Evolutionary conservation across 2,888 invertebrate genomes (phyloP).

Genomic region (Drosophila hamatofila): DNA sequence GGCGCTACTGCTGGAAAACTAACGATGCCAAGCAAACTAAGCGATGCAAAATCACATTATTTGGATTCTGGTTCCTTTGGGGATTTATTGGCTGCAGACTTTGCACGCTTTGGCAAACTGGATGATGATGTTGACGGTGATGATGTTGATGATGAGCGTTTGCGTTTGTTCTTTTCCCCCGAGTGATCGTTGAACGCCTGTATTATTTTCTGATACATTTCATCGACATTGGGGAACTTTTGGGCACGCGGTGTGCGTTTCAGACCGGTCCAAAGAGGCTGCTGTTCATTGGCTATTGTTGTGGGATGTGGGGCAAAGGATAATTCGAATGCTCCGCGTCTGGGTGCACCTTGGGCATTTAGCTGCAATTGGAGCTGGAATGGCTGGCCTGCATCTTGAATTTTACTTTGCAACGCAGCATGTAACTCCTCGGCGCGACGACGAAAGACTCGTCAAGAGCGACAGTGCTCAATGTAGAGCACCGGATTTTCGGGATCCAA

Average conservation of each 20-base stretch:
- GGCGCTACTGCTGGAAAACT: constrained; percentile 44
- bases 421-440: constrained; percentile 82
- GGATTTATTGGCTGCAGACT: neutral
- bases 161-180: constrained; percentile 18
- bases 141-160: constrained; percentile 25
- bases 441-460: constrained; percentile 84
- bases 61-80: neutral
- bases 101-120: constrained; percentile 37
- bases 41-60: neutral
- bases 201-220: constrained; percentile 39
- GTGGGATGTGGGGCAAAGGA: constrained; percentile 59
- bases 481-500: constrained; percentile 66
- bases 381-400: constrained; percentile 59
- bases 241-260: constrained; percentile 83
- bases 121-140: constrained; percentile 5
- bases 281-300: constrained; percentile 49
- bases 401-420: constrained; percentile 61
- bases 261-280: constrained; percentile 81
- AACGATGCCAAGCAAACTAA: neutral
- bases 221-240: constrained; percentile 79
- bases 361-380: constrained; percentile 75
- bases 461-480: constrained; percentile 83
- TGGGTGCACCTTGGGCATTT: constrained; percentile 77
- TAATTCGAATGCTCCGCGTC: constrained; percentile 83
- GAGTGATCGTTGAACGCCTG: constrained; percentile 6